These are phyloP conservation scores for Baccha elongata DNA, from an alignment of 2,888 invertebrate genomes.

Conservation along the genomic window DNA sequence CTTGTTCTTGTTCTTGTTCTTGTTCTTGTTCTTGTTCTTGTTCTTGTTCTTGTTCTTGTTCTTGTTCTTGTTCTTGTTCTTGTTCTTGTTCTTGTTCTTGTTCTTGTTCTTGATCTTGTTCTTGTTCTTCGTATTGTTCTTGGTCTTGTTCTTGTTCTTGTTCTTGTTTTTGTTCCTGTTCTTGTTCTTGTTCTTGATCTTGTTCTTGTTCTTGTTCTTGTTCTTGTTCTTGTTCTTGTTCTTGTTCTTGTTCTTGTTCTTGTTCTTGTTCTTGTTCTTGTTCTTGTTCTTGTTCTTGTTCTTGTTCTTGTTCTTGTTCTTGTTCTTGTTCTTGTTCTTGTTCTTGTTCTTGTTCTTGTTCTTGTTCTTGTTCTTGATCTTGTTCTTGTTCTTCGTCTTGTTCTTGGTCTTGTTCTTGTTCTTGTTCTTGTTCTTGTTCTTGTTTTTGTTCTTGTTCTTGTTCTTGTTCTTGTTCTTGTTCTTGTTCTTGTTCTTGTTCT, in stretches of 20 bases:
- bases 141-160: slow-evolving; percentile 75
- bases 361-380: slow-evolving; percentile 7
- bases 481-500: slow-evolving; percentile 7
- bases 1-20: slow-evolving; percentile 25
- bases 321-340: slow-evolving; percentile 5
- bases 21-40: not conserved
- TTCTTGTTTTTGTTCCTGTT: slow-evolving; percentile 32
- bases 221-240: not conserved
- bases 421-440: slow-evolving; percentile 7
- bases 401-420: slow-evolving; percentile 4
- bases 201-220: slow-evolving; percentile 75
- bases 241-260: not conserved
- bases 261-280: not conserved
- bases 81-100: slow-evolving; percentile 37
- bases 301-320: slow-evolving; percentile 7
- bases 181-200: slow-evolving; percentile 72
- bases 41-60: slow-evolving; percentile 16
- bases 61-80: not conserved
- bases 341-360: slow-evolving; percentile 7
- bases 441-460: slow-evolving; percentile 3
- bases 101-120: slow-evolving; percentile 15
- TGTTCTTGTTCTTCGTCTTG: slow-evolving; percentile 1
- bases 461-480: slow-evolving; percentile 7
- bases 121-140: slow-evolving; percentile 42
- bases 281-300: slow-evolving; percentile 7